Percentiles rank a stretch among this genome's conserved stretches.
Conservation (phyloP, 2,888 invertebrate species). For the Standfussiana lucernea region DNA sequence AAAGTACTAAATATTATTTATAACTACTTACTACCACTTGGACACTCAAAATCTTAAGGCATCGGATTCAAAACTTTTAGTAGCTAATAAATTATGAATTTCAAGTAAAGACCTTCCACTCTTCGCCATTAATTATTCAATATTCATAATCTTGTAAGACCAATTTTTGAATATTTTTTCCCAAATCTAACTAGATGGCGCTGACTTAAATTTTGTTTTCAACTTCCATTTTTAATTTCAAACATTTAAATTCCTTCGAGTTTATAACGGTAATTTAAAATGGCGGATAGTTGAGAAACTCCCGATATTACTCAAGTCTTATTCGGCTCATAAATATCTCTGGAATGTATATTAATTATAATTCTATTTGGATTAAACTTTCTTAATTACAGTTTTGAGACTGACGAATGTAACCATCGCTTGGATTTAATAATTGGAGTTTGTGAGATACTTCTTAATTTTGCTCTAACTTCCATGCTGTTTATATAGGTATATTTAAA, state of each 20-base stretch:
- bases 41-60: constrained; percentile 14
- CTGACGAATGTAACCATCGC: constrained; percentile 57
- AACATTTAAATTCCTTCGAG: background rate
- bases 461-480: background rate
- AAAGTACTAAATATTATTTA: too few relatives aligned
- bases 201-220: background rate
- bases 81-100: constrained; percentile 14
- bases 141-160: background rate
- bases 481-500: background rate
- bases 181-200: background rate
- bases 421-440: constrained; percentile 60
- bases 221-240: background rate
- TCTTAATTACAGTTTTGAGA: constrained; percentile 56
- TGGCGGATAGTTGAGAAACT: constrained; percentile 16
- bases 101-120: background rate
- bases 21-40: background rate
- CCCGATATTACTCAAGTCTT: constrained; percentile 28
- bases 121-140: background rate
- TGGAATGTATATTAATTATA: constrained; percentile 56
- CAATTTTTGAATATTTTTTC: background rate
- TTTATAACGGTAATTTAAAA: constrained; percentile 19
- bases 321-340: constrained; percentile 43
- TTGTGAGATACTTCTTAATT: constrained; percentile 47
- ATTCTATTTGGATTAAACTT: constrained; percentile 62
- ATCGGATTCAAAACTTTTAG: background rate